Evolutionary conservation across 2,888 invertebrate genomes (phyloP).

Genomic region (Ophion obscuratus): DNA sequence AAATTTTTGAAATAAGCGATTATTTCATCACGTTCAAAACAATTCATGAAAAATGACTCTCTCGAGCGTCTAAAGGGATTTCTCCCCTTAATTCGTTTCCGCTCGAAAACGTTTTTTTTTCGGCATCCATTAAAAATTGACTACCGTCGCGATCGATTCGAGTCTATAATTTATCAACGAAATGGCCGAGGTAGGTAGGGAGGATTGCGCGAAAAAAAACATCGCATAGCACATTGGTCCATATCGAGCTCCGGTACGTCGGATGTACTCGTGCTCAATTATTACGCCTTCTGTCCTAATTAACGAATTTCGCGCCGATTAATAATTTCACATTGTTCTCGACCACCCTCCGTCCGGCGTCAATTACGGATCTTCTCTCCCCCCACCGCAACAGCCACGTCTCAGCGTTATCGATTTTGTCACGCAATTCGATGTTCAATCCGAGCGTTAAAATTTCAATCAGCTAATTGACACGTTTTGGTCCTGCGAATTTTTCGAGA

Average conservation of each 20-base stretch:
- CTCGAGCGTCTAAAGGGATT: too few species aligned
- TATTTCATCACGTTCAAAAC: too few species aligned
- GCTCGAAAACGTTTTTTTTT: neutral
- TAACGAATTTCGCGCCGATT: constrained; percentile 34
- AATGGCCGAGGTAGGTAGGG: neutral
- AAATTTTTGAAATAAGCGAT: too few species aligned
- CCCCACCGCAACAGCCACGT: neutral
- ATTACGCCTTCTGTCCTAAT: constrained; percentile 15
- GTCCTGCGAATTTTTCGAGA: neutral
- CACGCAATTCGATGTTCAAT: constrained; percentile 16
- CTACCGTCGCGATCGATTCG: neutral
- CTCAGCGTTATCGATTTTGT: constrained; percentile 30
- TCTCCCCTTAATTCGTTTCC: neutral
- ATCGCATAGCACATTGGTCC: neutral
- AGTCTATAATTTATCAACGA: neutral
- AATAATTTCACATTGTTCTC: constrained; percentile 23
- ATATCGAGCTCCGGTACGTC: neutral
- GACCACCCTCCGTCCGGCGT: neutral
- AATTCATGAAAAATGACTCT: too few species aligned
- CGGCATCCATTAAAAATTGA: constrained; percentile 4
- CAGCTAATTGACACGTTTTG: constrained; percentile 47
- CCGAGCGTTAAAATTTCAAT: constrained; percentile 54
- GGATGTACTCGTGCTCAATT: neutral
- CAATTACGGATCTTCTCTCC: constrained; percentile 24
- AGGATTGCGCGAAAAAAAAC: neutral